Evolutionary conservation across 2,797 vertebrate genomes (phyloP).

Genomic region (Phaenicophaeus curvirostris): DNA sequence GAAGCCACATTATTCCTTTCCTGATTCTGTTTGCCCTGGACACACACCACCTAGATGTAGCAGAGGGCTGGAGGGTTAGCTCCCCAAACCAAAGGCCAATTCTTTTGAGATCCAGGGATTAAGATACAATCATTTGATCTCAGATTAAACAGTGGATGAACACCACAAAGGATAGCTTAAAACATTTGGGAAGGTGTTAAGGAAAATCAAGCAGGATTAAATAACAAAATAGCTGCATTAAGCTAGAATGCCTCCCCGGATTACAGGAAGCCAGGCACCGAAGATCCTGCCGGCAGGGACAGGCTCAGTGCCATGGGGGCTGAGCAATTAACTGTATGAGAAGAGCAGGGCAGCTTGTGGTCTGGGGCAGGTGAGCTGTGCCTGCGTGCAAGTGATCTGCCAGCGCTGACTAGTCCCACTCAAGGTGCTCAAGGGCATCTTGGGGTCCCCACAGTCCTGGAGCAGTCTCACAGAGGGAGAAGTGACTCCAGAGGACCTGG

Average conservation of each 20-base stretch:
- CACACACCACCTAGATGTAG: background rate
- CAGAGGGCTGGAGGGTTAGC: background rate
- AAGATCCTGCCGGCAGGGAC: background rate
- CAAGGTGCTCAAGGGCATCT: background rate
- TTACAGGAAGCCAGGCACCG: background rate
- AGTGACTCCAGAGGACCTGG: background rate
- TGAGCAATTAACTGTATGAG: background rate
- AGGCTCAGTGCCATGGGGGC: rapidly evolving
- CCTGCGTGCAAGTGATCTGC: background rate
- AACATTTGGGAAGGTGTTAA: constrained; percentile 57
- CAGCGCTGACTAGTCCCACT: background rate
- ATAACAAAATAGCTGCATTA: constrained; percentile 45
- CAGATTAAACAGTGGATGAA: constrained; percentile 26
- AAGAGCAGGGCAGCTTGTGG: background rate
- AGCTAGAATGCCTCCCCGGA: background rate
- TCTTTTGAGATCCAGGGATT: constrained; percentile 27
- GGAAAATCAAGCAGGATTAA: constrained; percentile 41
- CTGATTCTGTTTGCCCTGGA: background rate
- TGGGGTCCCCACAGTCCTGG: rapidly evolving
- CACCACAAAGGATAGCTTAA: constrained; percentile 51
- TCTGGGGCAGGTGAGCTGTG: background rate
- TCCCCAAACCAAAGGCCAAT: constrained; percentile 22
- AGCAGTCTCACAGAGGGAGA: background rate
- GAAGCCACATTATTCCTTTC: background rate
- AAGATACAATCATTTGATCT: constrained; percentile 41